Evolutionary conservation across 1,140 invertebrate species (phyloP).

Genomic region (Pseudomyrmex pallidus): DNA sequence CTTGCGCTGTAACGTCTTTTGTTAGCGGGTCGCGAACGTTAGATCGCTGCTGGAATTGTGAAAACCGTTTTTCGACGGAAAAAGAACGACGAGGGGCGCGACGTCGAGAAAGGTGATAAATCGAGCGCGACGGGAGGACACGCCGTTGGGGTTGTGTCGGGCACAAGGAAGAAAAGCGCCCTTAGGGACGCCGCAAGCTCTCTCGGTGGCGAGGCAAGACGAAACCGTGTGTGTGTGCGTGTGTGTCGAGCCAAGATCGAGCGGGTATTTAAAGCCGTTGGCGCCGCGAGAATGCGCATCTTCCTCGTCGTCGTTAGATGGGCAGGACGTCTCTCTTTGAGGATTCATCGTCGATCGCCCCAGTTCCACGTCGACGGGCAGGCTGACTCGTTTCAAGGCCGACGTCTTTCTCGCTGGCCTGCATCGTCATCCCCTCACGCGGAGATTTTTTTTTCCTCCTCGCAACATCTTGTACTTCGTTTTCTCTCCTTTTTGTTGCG

Average conservation of each 20-base stretch:
- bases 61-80: not conserved
- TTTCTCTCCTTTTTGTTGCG: not conserved
- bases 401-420: constrained; percentile 10
- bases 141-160: too few relatives aligned
- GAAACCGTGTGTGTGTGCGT: not conserved
- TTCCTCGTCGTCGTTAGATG: constrained; percentile 14
- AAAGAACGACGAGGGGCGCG: not conserved
- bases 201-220: constrained; percentile 6
- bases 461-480: not conserved
- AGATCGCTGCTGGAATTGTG: constrained; percentile 7
- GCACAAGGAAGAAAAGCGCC: constrained; percentile 10
- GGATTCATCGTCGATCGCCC: constrained; percentile 58
- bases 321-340: constrained; percentile 60
- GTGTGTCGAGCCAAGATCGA: constrained; percentile 13
- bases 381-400: constrained; percentile 70
- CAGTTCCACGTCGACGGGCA: constrained; percentile 66
- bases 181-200: constrained; percentile 30
- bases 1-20: not conserved
- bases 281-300: constrained; percentile 43
- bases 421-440: constrained; percentile 9
- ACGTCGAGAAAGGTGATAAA: constrained; percentile 34
- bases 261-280: constrained; percentile 66
- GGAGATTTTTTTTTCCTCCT: not conserved
- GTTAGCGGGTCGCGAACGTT: not conserved
- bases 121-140: not conserved